These are phyloP conservation scores for Philantomba maxwellii DNA, from an alignment of 2,113 vertebrate species.

Conservation along the genomic window DNA sequence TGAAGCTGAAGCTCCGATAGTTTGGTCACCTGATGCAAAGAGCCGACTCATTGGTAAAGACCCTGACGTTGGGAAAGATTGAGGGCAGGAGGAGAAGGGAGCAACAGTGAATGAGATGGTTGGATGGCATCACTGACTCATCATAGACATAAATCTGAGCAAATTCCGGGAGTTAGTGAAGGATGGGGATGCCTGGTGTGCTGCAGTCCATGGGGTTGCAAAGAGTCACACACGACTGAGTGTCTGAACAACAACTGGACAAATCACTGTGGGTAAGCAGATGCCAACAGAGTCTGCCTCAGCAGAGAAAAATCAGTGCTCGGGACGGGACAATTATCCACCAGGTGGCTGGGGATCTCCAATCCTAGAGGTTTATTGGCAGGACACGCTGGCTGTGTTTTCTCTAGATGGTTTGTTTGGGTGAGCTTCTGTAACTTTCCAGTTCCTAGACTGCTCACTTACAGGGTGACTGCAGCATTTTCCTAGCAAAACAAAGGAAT, in stretches of 20 bases:
- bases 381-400: not conserved
- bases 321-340: not conserved
- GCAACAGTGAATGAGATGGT: not conserved
- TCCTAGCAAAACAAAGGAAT: not conserved
- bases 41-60: not conserved
- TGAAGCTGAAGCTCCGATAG: not conserved
- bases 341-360: not conserved
- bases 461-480: not conserved
- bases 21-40: not conserved
- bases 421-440: not conserved
- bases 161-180: not conserved
- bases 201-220: not conserved
- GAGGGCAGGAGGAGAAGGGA: not conserved
- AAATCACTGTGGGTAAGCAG: rapidly evolving
- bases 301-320: not conserved
- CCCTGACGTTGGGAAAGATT: not conserved
- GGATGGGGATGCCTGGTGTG: not conserved
- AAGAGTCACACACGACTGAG: not conserved
- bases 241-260: not conserved
- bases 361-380: not conserved
- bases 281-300: not conserved
- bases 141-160: not conserved
- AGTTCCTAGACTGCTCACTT: not conserved
- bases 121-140: not conserved
- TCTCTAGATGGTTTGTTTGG: not conserved